These are phyloP conservation scores for Ia io DNA, from an alignment of 2,113 vertebrate genomes.

Conservation along the genomic window DNA sequence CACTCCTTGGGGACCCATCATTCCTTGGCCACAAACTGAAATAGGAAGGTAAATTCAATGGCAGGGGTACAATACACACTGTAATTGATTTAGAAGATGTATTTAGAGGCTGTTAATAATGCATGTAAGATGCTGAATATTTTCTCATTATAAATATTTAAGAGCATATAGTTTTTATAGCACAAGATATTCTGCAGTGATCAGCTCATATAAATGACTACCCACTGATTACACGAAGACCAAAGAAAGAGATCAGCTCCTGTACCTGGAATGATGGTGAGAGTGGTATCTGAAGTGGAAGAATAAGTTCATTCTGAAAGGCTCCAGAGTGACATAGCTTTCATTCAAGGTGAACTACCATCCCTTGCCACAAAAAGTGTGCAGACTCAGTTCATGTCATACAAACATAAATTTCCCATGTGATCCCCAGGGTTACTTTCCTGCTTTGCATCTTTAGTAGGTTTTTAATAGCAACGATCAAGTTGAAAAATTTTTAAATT, in stretches of 20 bases:
- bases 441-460: background rate
- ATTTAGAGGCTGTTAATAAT: slow-evolving; percentile 73
- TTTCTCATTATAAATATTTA: slow-evolving; percentile 74
- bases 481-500: slow-evolving; percentile 43
- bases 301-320: background rate
- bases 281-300: background rate
- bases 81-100: slow-evolving; percentile 71
- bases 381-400: background rate
- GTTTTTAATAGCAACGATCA: background rate
- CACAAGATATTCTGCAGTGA: slow-evolving; percentile 15
- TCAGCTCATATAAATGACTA: background rate
- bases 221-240: background rate
- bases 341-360: background rate
- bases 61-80: background rate
- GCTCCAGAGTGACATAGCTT: background rate
- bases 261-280: background rate
- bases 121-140: slow-evolving; percentile 68
- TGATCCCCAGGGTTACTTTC: background rate
- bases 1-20: slow-evolving; percentile 18
- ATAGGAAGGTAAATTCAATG: slow-evolving; percentile 50
- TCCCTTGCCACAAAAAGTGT: background rate
- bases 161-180: slow-evolving; percentile 64
- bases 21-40: slow-evolving; percentile 47
- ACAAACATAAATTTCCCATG: background rate
- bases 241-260: background rate